Base-by-base conservation (phyloP, 2,113 vertebrate species). In the Prolemur simus region DNA sequence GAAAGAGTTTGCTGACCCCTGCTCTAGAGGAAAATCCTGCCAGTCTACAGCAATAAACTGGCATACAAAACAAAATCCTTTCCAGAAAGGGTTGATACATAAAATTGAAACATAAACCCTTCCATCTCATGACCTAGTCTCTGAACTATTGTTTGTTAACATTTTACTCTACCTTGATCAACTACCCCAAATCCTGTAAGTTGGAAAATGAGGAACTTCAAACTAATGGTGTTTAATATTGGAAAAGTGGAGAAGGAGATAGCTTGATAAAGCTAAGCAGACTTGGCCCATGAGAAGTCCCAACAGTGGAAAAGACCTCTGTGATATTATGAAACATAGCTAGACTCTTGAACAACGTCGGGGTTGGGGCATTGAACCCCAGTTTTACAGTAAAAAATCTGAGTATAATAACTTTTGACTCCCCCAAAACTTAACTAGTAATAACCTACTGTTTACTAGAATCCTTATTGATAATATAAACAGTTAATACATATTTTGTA, bases 281-380 rank as follows among this genome's bases (percentile, higher is more conserved):
- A 83, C 3, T 34, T 13, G 81, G 82, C 45, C n/a, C 21, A 12
- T 12, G 14, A 91, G 82, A 89, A 20, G 84, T 63, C 64, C 91
- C 95, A 86, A n/a, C 66, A 49, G 11, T 81, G 74, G 63, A 94
- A 94, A 96, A 94, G 80, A 77, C 47, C 5, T 68, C 39, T 52
- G 49, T 27, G 80, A 34, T 34, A 99, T 47, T 47, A 32, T 32
- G 27, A 76, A 76, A 76, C 17, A 76, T 27, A 76, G 45, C 8
- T 47, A n/a, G 42, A 47, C 27, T 27, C 42, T 15, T 47, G 42
- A 76, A 49, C 71, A 64, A 27, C 12, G 13, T 32, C 8, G 4
- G 45, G 42, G 73, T 15, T 76, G 27, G 73, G 73, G 27, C 14
- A 47, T 15, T 1, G 4, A 47, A 15, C 42, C 8, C 8, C 73